Evolutionary conservation across 2,888 invertebrate genomes (phyloP).

Genomic region (Cistogaster globosa): DNA sequence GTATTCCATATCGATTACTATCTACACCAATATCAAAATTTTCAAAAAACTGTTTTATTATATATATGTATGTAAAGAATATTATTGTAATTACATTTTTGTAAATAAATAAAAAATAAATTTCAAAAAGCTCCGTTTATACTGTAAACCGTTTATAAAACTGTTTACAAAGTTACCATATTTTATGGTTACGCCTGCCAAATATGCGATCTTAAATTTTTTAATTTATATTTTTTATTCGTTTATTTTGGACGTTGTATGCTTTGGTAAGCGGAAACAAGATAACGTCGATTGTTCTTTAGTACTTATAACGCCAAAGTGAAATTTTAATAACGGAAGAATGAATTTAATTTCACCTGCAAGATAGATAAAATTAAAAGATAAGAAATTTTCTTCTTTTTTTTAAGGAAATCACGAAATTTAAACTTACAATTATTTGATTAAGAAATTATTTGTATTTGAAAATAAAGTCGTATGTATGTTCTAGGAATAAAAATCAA

Average conservation of each 20-base stretch:
- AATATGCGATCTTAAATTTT: neutral
- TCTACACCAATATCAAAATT: too few relatives aligned
- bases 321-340: slow-evolving; percentile 26
- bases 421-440: neutral
- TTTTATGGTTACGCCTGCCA: too few relatives aligned
- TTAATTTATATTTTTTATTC: neutral
- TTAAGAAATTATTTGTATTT: slow-evolving; percentile 17
- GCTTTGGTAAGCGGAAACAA: slow-evolving; percentile 56
- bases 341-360: slow-evolving; percentile 49
- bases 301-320: slow-evolving; percentile 1
- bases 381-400: slow-evolving; percentile 47
- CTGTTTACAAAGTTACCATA: too few relatives aligned
- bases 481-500: slow-evolving; percentile 38
- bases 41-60: too few relatives aligned
- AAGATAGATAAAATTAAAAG: slow-evolving; percentile 27
- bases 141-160: too few relatives aligned
- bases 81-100: too few relatives aligned
- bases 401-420: slow-evolving; percentile 63
- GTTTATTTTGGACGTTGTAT: slow-evolving; percentile 1
- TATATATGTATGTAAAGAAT: too few relatives aligned
- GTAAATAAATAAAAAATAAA: too few relatives aligned
- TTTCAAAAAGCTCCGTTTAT: too few relatives aligned
- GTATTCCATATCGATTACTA: too few relatives aligned
- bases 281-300: slow-evolving; percentile 7
- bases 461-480: slow-evolving; percentile 10